Conservation (phyloP, 2,113 vertebrate species). For the Saimiri boliviensis region DNA sequence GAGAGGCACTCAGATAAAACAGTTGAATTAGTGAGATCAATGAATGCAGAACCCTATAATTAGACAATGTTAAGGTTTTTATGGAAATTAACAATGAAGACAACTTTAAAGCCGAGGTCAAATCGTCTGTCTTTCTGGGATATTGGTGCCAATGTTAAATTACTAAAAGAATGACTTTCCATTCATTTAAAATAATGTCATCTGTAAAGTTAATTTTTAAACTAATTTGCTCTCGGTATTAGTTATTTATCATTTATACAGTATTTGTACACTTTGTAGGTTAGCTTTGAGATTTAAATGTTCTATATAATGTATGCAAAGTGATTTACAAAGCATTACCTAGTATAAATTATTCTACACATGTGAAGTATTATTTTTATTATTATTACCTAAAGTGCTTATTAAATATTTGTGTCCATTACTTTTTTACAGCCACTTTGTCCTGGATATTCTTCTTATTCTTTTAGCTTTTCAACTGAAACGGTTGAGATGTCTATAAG, state of each 20-base stretch:
- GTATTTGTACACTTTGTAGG: constrained; percentile 38
- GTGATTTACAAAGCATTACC: constrained; percentile 24
- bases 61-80: constrained; percentile 70
- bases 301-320: constrained; percentile 37
- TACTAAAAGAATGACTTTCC: constrained; percentile 63
- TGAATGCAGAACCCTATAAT: constrained; percentile 77
- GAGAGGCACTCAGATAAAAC: constrained; percentile 83
- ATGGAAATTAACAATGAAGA: constrained; percentile 62
- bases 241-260: constrained; percentile 62
- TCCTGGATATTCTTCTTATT: not conserved
- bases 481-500: not conserved
- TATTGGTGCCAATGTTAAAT: constrained; percentile 65
- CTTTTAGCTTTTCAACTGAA: constrained; percentile 40
- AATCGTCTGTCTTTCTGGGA: constrained; percentile 57
- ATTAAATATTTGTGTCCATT: constrained; percentile 39
- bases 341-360: constrained; percentile 15
- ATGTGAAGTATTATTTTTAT: constrained; percentile 23
- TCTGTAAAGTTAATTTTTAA: constrained; percentile 63
- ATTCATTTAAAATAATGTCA: constrained; percentile 71
- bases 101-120: constrained; percentile 72
- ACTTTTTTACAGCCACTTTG: constrained; percentile 36
- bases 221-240: constrained; percentile 41
- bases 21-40: constrained; percentile 83
- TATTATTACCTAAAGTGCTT: not conserved
- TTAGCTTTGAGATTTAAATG: constrained; percentile 43